Conservation (phyloP, 2,888 invertebrate species). For the Chouioia cunea region DNA sequence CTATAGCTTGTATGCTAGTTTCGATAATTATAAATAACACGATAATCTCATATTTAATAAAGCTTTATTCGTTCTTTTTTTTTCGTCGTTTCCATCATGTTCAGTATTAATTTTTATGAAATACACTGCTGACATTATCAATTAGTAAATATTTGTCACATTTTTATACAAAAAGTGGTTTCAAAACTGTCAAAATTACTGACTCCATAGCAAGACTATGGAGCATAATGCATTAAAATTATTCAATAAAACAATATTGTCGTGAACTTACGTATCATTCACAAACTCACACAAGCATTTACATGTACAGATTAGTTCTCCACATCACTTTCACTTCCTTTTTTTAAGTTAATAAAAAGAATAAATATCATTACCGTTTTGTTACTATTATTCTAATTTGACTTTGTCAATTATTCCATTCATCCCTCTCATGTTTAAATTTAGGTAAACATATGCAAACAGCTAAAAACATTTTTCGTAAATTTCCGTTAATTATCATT, state of each 20-base stretch:
- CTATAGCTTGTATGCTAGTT: no score
- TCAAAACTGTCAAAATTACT: conserved; percentile 26
- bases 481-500: no score
- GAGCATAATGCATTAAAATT: conserved; percentile 32
- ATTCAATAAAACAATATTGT: conserved; percentile 33
- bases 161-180: conserved; percentile 40
- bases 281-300: conserved; percentile 35
- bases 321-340: conserved; percentile 33
- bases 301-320: conserved; percentile 1
- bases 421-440: background rate
- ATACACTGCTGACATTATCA: conserved; percentile 34
- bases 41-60: background rate
- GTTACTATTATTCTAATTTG: background rate
- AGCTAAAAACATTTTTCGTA: background rate
- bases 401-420: background rate
- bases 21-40: background rate
- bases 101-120: conserved; percentile 19
- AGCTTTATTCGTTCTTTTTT: conserved; percentile 29
- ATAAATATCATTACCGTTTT: conserved; percentile 27
- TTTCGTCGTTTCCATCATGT: conserved; percentile 6
- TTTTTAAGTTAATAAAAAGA: conserved; percentile 7
- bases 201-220: background rate
- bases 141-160: conserved; percentile 28
- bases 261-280: conserved; percentile 37
- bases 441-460: background rate